Percentiles rank a stretch among this genome's conserved stretches.
Evolutionary conservation across 2,888 invertebrate species (phyloP).

Genomic region (Drymonia ruficornis): DNA sequence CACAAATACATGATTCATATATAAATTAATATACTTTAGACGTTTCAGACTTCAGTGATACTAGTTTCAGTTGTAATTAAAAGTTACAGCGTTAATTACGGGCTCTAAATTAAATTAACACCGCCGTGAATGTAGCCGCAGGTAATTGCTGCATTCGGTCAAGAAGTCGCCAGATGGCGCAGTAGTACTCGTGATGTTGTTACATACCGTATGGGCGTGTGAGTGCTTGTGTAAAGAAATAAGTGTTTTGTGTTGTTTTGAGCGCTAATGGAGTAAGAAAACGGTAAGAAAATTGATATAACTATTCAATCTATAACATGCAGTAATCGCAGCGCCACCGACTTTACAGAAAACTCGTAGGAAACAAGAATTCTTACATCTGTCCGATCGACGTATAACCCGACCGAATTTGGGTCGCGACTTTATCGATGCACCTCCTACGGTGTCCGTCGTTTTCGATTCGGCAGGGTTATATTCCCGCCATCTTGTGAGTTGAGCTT

Average conservation of each 20-base stretch:
- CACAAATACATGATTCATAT: slow-evolving; percentile 13
- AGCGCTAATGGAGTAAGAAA: slow-evolving; percentile 68
- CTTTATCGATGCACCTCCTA: slow-evolving; percentile 54
- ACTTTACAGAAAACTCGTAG: slow-evolving; percentile 65
- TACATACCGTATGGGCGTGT: slow-evolving; percentile 82
- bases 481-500: slow-evolving; percentile 81
- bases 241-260: slow-evolving; percentile 80
- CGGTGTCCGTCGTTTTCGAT: slow-evolving; percentile 51
- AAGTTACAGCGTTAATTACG: slow-evolving; percentile 42
- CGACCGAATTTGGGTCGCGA: slow-evolving; percentile 70
- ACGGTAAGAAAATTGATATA: slow-evolving; percentile 69
- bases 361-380: slow-evolving; percentile 76
- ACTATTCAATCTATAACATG: slow-evolving; percentile 33
- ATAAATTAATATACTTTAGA: slow-evolving; percentile 16
- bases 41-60: slow-evolving; percentile 16
- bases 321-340: slow-evolving; percentile 46
- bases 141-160: slow-evolving; percentile 53
- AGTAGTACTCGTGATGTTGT: slow-evolving; percentile 82
- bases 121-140: slow-evolving; percentile 63
- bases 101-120: slow-evolving; percentile 63
- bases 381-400: slow-evolving; percentile 76
- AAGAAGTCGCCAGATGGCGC: slow-evolving; percentile 75
- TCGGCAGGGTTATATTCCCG: slow-evolving; percentile 71
- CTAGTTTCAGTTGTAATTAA: slow-evolving; percentile 43
- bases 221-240: slow-evolving; percentile 81